Evolutionary conservation across 2,797 vertebrate genomes (phyloP), one percentile per base, ranked within the genome.

Genomic region (Pseudochirops corinnae): DNA sequence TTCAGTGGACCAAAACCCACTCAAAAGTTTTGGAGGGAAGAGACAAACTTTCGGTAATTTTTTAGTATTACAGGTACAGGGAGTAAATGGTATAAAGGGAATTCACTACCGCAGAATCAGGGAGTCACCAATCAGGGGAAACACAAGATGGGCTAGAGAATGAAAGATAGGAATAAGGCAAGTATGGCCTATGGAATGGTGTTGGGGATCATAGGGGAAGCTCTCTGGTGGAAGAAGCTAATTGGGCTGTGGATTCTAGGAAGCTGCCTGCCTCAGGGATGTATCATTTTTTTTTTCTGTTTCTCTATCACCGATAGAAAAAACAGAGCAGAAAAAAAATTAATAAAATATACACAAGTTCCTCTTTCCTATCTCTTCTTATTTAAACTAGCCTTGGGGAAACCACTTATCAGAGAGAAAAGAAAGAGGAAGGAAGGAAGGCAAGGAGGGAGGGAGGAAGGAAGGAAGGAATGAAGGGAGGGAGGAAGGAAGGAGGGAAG

Each of bases 251-350:
- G 57, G 91, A 56, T 94, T 96, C 93, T 92, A 92, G 74, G 95
- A 93, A 91, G 56, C 53, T 29, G 50, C 33, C 87, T 94, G 93
- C 95, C 55, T 60, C 92, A 94, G 90, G 60, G 53, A n/a, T 53
- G 92, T 0, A 1, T 6, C 12, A 7, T 56, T 55, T 90, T 94
- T 56, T 56, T 56, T 94, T 95, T 90, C 87, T 90, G 39, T 91
- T 92, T 95, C 91, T 94, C 5, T 1, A 74, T 21, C 14, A 18
- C 53, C 90, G 93, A 82, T 94, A 58, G 52, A 62, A 95, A 91
- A 93, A 90, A 95, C 60, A 93, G 95, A 96, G 5, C 91, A 92
- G 26, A 82, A 97, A 93, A 94, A 10, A 91, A 74, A 92, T 52
- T 92, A 60, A 24, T 4, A 2, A 92, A 93, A 93, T 26, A 52